A percentile compares a stretch with the other conserved stretches of the same genome.
phyloP scores from a whole-genome alignment of 2,797 vertebrate genomes.

The Selene dorsalis region DNA sequence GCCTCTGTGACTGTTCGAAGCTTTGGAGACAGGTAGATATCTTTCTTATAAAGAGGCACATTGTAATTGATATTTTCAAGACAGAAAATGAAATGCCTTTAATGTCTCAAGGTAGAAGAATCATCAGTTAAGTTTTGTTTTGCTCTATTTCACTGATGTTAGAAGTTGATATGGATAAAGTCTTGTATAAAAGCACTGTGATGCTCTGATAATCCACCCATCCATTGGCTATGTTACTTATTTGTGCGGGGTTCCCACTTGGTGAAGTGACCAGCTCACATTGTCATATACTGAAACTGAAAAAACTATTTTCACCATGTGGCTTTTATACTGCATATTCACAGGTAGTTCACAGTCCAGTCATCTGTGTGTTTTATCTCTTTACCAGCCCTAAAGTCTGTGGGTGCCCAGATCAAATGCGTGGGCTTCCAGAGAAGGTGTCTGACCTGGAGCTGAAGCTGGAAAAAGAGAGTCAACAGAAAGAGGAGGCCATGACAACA shows the following conservation, averaged over 20 bases:
- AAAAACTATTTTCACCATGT: neutral
- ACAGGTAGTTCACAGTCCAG: neutral
- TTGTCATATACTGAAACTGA: neutral
- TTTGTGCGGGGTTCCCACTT: no score
- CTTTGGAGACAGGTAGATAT: conserved; percentile 75
- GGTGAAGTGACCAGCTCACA: neutral
- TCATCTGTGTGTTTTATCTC: neutral
- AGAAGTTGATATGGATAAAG: no score
- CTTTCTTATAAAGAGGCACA: neutral
- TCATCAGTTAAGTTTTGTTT: no score
- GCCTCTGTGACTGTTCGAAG: conserved; percentile 68
- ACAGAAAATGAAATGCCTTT: neutral
- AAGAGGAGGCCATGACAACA: no score
- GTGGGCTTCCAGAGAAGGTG: conserved; percentile 66
- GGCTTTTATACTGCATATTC: neutral
- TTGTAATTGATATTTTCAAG: neutral
- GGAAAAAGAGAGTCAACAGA: conserved; percentile 49
- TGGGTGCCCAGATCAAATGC: conserved; percentile 33
- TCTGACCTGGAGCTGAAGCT: conserved; percentile 74
- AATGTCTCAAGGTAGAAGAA: no score
- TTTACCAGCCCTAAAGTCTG: conserved; percentile 52
- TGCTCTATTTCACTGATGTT: no score
- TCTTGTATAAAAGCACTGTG: no score
- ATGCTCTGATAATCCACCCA: no score
- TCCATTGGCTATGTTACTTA: no score